Conservation (phyloP, 1,140 invertebrate genomes). For the Globodera rostochiensis region DNA sequence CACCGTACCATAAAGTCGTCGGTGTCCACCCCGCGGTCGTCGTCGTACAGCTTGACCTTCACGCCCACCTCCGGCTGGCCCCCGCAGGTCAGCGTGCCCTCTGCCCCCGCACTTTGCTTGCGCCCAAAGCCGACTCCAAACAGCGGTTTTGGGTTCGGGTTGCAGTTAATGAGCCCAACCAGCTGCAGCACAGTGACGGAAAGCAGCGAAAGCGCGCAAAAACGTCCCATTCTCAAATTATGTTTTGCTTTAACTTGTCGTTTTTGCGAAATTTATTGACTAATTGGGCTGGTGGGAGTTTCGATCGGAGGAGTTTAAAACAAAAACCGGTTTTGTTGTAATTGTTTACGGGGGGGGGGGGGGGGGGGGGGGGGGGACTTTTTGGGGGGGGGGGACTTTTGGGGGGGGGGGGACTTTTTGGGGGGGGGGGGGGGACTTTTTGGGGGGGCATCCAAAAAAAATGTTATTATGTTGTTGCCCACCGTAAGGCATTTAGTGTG, state of each 20-base stretch:
- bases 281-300: background rate
- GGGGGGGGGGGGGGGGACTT: too few relatives aligned
- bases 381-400: too few relatives aligned
- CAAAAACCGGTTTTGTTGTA: too few relatives aligned
- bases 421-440: too few relatives aligned
- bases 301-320: too few relatives aligned
- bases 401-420: too few relatives aligned
- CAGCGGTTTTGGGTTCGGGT: slow-evolving; percentile 10
- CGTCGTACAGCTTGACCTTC: slow-evolving; percentile 48
- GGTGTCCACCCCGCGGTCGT: slow-evolving; percentile 47
- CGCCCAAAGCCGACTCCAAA: slow-evolving; percentile 34
- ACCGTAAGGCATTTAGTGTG: too few relatives aligned
- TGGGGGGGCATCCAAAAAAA: too few relatives aligned
- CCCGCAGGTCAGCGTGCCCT: slow-evolving; percentile 37
- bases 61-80: slow-evolving; percentile 45
- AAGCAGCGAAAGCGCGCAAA: slow-evolving; percentile 3
- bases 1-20: slow-evolving; percentile 46
- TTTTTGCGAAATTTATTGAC: background rate
- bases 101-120: slow-evolving; percentile 33
- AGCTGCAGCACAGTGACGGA: slow-evolving; percentile 9
- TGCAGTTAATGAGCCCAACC: background rate
- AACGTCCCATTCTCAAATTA: background rate
- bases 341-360: too few relatives aligned
- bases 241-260: too few relatives aligned
- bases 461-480: too few relatives aligned